Evolutionary conservation across 2,113 vertebrate genomes (phyloP), one percentile per base, ranked within the genome.

Genomic region (Microtus montanus): DNA sequence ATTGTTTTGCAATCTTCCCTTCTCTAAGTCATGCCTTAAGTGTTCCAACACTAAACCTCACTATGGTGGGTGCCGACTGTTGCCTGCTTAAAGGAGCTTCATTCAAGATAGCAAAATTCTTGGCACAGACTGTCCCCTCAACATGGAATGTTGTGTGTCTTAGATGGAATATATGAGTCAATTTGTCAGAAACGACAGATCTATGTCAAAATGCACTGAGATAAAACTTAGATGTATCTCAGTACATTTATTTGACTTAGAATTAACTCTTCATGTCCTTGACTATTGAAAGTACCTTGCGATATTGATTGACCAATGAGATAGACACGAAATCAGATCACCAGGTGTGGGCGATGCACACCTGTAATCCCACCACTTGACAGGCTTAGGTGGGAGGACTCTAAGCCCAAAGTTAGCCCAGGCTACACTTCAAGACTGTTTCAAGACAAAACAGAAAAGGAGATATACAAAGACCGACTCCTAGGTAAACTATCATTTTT

Each of bases 201-300:
- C 52, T 79, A 5, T 20, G 19, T 79, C 70, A 83, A 93, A 49
- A 64, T 41, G 35, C 26, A 82, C 54, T 17, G n/a, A 38, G 35
- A 61, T 61, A 61, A 41, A 26, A 28, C 13, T 38, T 26, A 54
- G 33, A 38, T 61, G 28, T 61, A 82, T 82, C 54, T 71, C 54
- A 90, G 49, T 44, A 71, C 47, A 92, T 87, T 47, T 68, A 92
- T 87, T 38, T 68, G 10, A 78, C 49, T 94, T 70, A 35, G 82
- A 83, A 73, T 63, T 52, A 38, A 79, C 20, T 89, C 12, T 2
- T 17, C 12, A 30, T 7, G 75, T 38, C 20, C 35, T 68, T 84
- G 38, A 41, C 84, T 22, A 14, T 44, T 79, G 38, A 54, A 84
- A 87, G 41, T 33, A 87, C 5, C 20, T 22, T 41, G 73, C n/a